phyloP scores from a whole-genome alignment of 2,113 vertebrate species.

The Clinocottus analis region DNA sequence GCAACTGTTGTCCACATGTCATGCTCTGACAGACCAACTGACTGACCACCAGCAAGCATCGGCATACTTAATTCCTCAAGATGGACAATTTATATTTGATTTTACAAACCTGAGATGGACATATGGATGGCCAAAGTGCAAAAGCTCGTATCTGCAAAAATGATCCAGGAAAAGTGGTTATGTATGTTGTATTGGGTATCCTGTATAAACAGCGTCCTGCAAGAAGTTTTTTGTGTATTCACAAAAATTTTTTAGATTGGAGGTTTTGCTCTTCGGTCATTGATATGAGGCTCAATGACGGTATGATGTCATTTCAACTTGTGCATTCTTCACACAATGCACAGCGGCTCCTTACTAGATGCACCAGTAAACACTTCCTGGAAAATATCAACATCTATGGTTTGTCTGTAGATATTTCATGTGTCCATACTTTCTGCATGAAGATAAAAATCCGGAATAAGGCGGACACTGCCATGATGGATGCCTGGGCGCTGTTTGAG shows the following conservation, averaged over 20 bases:
- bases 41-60: not conserved
- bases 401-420: conserved; percentile 19
- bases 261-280: no score
- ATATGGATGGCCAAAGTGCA: no score
- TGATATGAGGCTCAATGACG: not conserved
- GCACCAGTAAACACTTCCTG: not conserved
- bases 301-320: not conserved
- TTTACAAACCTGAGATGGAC: not conserved
- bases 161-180: no score
- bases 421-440: not conserved
- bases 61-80: not conserved
- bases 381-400: not conserved
- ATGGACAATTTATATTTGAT: not conserved
- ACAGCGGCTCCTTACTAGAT: not conserved
- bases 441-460: not conserved
- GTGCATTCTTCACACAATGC: conserved; percentile 5
- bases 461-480: not conserved
- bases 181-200: no score
- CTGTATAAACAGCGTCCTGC: no score
- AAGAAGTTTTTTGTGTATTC: no score
- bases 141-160: no score
- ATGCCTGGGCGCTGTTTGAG: not conserved
- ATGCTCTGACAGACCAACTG: not conserved
- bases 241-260: no score
- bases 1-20: not conserved